Base-by-base conservation (phyloP, 2,888 invertebrate genomes). In the Epinotia nisella region DNA sequence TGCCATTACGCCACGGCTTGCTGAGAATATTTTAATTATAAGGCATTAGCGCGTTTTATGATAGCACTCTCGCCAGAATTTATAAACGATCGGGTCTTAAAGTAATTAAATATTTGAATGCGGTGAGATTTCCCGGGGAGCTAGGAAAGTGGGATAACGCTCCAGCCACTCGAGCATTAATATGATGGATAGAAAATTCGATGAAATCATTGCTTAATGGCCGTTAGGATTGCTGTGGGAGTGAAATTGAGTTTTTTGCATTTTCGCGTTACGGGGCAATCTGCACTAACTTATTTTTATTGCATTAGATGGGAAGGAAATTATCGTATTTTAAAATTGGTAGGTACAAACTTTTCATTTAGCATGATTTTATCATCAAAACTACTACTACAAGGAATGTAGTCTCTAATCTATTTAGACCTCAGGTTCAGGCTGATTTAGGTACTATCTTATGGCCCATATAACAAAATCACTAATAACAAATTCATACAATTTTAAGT, bases 1-100 rank as follows among this genome's bases (percentile, higher is more conserved):
- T 92, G 93, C 94, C 93, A 94, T 94, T 94, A 94, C 93, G 91
- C 90, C 91, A 93, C 94, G 94, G 93, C 92, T 93, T 92, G 94
- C 94, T 94, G 94, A 92, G 93, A 93, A 94, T 93, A 93, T 94
- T 94, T 94, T 94, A 94, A 94, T 94, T 94, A 94, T 93, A 93
- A 92, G 91, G 93, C 94, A 93, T 93, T 93, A 93, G 91, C 91
- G 91, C 90, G 92, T 92, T 93, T 93, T 93, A 93, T 93, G 93
- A 93, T 93, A 92, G 89, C 93, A 93, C 92, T 93, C 90, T 85
- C 86, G 87, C 83, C 82, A 84, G 87, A 90, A 90, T 93, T 92
- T 93, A 92, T 90, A 92, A 92, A 90, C 91, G 93, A 93, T 93
- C 91, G 91, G 90, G 90, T 88, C 90, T 87, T 85, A 83, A 90